Conservation (phyloP, 2,797 vertebrate species). For the Bovichtus diacanthus region DNA sequence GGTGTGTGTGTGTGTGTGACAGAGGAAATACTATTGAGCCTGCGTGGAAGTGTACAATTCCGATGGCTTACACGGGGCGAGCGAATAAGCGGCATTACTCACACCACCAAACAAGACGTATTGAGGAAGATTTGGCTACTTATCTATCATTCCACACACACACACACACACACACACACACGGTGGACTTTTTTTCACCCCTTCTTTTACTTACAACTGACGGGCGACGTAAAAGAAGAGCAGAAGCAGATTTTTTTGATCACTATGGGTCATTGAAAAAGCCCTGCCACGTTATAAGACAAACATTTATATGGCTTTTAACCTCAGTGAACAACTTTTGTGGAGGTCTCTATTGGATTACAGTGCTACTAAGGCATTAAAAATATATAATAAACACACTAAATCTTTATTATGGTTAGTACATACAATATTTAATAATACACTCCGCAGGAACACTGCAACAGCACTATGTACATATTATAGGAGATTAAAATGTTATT, state of each 20-base stretch:
- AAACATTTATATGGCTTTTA: conserved; percentile 7
- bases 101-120: conserved; percentile 59
- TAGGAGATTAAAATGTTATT: conserved; percentile 15
- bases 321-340: not conserved
- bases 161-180: conserved; percentile 27
- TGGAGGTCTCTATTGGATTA: not conserved
- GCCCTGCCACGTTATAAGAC: not conserved
- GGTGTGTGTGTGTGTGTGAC: conserved; percentile 16
- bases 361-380: not conserved
- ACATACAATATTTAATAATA: not conserved
- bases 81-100: conserved; percentile 70
- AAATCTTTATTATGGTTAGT: not conserved
- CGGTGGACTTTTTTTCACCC: conserved; percentile 23
- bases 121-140: conserved; percentile 40
- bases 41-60: conserved; percentile 52
- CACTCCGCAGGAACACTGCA: not conserved
- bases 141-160: conserved; percentile 51
- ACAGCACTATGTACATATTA: not conserved
- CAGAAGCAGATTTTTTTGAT: conserved; percentile 12
- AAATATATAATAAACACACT: conserved; percentile 1
- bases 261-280: conserved; percentile 14
- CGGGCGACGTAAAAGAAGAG: not conserved
- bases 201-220: not conserved
- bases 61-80: conserved; percentile 64
- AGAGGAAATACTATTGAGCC: conserved; percentile 46